These are phyloP conservation scores for Montipora efflorescens DNA, from an alignment of 64 coral and sea anemone species.

Conservation along the genomic window DNA sequence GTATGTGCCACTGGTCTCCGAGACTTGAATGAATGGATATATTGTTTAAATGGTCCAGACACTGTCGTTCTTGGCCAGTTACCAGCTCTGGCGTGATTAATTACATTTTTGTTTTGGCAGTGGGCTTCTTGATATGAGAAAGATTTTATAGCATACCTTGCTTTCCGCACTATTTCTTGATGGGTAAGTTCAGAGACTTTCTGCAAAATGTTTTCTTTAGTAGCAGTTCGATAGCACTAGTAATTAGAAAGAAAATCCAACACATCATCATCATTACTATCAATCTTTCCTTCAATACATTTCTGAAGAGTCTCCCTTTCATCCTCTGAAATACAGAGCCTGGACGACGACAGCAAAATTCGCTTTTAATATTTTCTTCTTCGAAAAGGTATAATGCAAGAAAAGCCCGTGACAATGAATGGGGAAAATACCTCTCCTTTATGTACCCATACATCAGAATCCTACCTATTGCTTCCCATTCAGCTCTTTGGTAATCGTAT, in stretches of 20 bases:
- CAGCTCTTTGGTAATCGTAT: slow-evolving; percentile 71
- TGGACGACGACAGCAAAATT: slow-evolving; percentile 25
- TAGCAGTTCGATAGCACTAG: slow-evolving; percentile 31
- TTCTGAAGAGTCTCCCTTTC: slow-evolving; percentile 50
- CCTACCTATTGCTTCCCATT: slow-evolving; percentile 74
- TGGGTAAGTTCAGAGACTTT: slow-evolving; percentile 63
- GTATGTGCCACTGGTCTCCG: slow-evolving; percentile 75
- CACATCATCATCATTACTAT: slow-evolving; percentile 45
- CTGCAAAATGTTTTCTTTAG: slow-evolving; percentile 34
- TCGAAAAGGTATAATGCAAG: slow-evolving; percentile 53
- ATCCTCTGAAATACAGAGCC: slow-evolving; percentile 53
- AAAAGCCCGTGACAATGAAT: slow-evolving; percentile 57
- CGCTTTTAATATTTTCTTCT: slow-evolving; percentile 38
- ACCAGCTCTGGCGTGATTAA: slow-evolving; percentile 46
- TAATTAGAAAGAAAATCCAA: slow-evolving; percentile 49
- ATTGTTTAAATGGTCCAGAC: slow-evolving; percentile 73
- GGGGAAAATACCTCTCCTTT: slow-evolving; percentile 71
- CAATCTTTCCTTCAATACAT: slow-evolving; percentile 49
- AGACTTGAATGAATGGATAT: slow-evolving; percentile 60
- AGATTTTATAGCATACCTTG: slow-evolving; percentile 69
- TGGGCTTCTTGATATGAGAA: slow-evolving; percentile 70
- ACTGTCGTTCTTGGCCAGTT: slow-evolving; percentile 53
- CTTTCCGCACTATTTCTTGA: slow-evolving; percentile 63
- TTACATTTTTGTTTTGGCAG: slow-evolving; percentile 69
- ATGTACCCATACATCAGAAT: slow-evolving; percentile 67